Base-by-base conservation (phyloP, 2,888 invertebrate genomes). In the Orthosia gothica region DNA sequence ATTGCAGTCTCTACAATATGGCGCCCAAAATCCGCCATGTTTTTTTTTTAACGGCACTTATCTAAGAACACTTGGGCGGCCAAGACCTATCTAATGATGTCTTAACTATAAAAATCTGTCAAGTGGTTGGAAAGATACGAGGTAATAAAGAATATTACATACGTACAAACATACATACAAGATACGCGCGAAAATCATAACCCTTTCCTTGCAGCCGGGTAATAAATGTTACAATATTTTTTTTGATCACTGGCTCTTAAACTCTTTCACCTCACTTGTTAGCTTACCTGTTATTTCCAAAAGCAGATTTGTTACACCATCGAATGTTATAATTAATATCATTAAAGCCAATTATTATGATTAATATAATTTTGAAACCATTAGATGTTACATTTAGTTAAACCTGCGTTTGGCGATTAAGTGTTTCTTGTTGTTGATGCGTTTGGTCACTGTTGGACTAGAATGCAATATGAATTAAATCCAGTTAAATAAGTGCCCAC, bases 371-470 rank as follows among this genome's bases (percentile, higher is more conserved):
- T 84, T 87, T 81, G 81, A 78, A 78, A 83, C 16, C 62, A 78
- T 79, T 79, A 82, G 50, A 70, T 73, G 80, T 77, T 84, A 85
- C 68, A 58, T 73, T 71, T 50, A 55, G 45, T 90, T 89, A 91
- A 91, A 92, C 87, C 92, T 93, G 94, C 93, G 88, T 92, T 92
- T 90, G 92, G 93, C 93, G 85, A 88, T 92, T 93, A 89, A 88
- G 88, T 91, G 85, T 85, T 82, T 79, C 68, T 79, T 83, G 74
- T 86, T 87, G 83, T 79, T 69, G 55, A 76, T 89, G 90, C 88
- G 84, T 88, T 91, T 88, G 89, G 89, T 92, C 91, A 91, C 89
- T 84, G 69, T 57, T 71, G 20, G 65, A 45, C 9, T 63, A 55
- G 13, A 61, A 58, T 40, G 32, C 52, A 4, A 50, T 15, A 50